A percentile compares a stretch with the other conserved stretches of the same genome.
Evolutionary conservation across 2,113 vertebrate genomes (phyloP).

Genomic region (Tautogolabrus adspersus): DNA sequence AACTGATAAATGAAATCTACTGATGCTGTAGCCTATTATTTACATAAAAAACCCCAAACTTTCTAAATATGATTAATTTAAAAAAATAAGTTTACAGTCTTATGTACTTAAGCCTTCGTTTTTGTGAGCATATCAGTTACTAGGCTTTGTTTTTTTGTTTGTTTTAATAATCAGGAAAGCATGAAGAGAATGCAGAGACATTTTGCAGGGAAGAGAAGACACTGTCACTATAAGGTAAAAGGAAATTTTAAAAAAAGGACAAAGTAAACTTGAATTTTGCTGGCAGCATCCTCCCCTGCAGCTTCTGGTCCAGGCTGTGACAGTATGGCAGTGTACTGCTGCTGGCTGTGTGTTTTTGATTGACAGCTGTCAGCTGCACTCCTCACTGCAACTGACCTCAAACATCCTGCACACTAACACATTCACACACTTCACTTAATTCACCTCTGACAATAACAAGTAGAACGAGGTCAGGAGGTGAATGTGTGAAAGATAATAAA

Average conservation of each 20-base stretch:
- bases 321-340: conserved; percentile 84
- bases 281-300: neutral
- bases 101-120: neutral
- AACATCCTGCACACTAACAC: neutral
- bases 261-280: neutral
- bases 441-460: neutral
- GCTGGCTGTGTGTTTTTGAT: conserved; percentile 79
- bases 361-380: conserved; percentile 82
- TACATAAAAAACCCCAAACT: neutral
- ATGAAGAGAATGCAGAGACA: conserved; percentile 52
- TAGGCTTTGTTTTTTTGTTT: neutral
- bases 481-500: too few relatives aligned
- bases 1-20: neutral
- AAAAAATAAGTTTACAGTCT: neutral
- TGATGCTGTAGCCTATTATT: neutral
- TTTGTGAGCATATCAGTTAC: neutral
- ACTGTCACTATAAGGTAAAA: conserved; percentile 46
- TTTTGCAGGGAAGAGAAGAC: conserved; percentile 42
- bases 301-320: conserved; percentile 1
- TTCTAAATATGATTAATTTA: neutral
- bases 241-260: neutral
- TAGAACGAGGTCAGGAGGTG: neutral
- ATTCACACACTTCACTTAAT: neutral
- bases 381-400: conserved; percentile 64
- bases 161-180: conserved; percentile 31